Percentiles rank a stretch among this genome's conserved stretches.
Evolutionary conservation across 2,797 vertebrate species (phyloP).

Genomic region (Sternarchorhynchus goeldii): DNA sequence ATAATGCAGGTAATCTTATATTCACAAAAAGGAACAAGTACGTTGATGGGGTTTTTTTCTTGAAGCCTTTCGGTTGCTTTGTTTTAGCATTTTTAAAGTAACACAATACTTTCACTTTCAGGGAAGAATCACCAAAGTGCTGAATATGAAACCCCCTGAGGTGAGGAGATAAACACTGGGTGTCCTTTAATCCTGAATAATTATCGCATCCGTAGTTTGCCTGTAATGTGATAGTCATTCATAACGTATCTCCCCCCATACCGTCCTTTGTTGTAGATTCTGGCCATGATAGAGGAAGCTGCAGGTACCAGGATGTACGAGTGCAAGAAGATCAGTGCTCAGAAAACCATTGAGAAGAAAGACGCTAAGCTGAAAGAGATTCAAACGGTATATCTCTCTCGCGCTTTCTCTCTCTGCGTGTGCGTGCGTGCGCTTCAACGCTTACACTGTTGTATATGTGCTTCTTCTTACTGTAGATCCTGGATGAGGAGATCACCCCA

Average conservation of each 20-base stretch:
- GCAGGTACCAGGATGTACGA: conserved; percentile 98
- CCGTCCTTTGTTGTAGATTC: conserved; percentile 77
- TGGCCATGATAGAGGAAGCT: conserved; percentile 96
- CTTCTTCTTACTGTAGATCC: conserved; percentile 75
- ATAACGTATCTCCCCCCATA: neutral
- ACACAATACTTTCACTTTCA: conserved; percentile 58
- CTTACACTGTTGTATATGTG: neutral
- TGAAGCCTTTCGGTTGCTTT: neutral
- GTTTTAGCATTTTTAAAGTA: neutral
- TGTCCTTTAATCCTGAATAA: neutral
- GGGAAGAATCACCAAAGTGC: conserved; percentile 96
- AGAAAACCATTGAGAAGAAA: conserved; percentile 97
- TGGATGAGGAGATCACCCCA: conserved; percentile 93
- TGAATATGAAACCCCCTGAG: conserved; percentile 98
- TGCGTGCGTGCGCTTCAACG: neutral
- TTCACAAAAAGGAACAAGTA: neutral
- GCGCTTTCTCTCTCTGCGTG: neutral
- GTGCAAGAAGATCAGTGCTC: conserved; percentile 87
- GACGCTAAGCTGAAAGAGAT: conserved; percentile 91
- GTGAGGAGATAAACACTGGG: conserved; percentile 68
- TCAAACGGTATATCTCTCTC: conserved; percentile 75
- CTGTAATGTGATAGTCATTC: neutral
- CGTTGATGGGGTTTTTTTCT: too few species aligned
- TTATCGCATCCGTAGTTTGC: neutral
- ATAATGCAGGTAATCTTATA: conserved; percentile 91